These are phyloP conservation scores for Seriola dumerili DNA, from an alignment of 2,113 vertebrate genomes.

Conservation along the genomic window DNA sequence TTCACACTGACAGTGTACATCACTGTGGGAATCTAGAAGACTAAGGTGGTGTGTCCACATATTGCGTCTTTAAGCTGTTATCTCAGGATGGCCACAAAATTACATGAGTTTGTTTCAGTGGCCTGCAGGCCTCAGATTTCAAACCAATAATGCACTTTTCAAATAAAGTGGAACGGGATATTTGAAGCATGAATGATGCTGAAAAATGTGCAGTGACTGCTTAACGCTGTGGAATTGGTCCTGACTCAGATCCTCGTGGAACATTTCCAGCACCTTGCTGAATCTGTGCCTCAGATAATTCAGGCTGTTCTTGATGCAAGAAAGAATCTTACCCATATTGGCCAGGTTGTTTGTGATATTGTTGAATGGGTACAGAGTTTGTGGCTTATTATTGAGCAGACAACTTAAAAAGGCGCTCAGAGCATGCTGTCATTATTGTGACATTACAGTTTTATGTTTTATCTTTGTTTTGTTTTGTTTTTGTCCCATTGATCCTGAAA, in stretches of 20 bases:
- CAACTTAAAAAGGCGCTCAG: neutral
- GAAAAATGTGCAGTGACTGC: constrained; percentile 12
- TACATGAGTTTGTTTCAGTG: constrained; percentile 12
- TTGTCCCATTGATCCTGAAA: constrained; percentile 56
- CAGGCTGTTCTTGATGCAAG: constrained; percentile 2
- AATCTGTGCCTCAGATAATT: constrained; percentile 13
- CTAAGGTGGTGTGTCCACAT: neutral
- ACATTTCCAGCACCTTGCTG: constrained; percentile 22
- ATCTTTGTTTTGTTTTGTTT: constrained; percentile 11
- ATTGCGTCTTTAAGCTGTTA: neutral
- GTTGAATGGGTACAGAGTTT: neutral
- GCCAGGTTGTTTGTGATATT: neutral
- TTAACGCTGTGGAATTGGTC: constrained; percentile 11
- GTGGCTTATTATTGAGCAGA: neutral
- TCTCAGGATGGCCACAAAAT: neutral
- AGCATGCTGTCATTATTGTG: constrained; percentile 2
- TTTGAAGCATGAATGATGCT: constrained; percentile 33
- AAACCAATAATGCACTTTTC: constrained; percentile 12
- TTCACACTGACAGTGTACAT: too few relatives aligned
- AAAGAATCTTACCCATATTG: neutral
- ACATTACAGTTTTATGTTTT: constrained; percentile 16
- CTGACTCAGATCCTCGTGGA: constrained; percentile 25
- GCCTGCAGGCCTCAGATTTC: constrained; percentile 7
- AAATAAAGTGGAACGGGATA: neutral
- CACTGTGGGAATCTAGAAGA: neutral